A percentile compares a stretch with the other conserved stretches of the same genome.
Conservation (phyloP, 2,888 invertebrate genomes). For the Drosophila peninsularis region DNA sequence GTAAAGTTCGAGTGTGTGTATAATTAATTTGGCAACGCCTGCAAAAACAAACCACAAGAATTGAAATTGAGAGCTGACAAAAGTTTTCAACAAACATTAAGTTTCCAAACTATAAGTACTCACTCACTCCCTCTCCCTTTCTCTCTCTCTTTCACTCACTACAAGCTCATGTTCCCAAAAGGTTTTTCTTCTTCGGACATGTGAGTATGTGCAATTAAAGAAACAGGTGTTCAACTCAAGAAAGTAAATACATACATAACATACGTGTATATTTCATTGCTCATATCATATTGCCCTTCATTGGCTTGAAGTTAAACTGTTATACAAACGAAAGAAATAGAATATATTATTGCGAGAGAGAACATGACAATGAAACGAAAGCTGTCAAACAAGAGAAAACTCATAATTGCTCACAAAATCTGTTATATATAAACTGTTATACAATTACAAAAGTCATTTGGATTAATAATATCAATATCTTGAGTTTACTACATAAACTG, state of each 20-base stretch:
- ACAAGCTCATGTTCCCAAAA: slow-evolving; percentile 21
- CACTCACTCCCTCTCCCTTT: background rate
- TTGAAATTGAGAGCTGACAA: slow-evolving; percentile 51
- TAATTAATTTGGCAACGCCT: slow-evolving; percentile 65
- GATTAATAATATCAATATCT: background rate
- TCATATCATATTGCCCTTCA: background rate
- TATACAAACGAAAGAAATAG: background rate
- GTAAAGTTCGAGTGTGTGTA: slow-evolving; percentile 65
- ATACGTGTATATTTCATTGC: background rate
- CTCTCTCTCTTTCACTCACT: background rate
- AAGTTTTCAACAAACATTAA: slow-evolving; percentile 47
- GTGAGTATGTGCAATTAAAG: background rate
- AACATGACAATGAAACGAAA: background rate
- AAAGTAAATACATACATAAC: background rate
- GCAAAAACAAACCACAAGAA: slow-evolving; percentile 48
- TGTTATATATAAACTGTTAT: background rate
- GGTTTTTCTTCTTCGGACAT: slow-evolving; percentile 2
- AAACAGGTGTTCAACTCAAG: background rate
- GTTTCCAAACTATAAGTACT: slow-evolving; percentile 27
- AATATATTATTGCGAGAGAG: background rate
- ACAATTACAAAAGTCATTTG: background rate
- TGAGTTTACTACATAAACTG: too few relatives aligned
- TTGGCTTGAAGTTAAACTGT: background rate
- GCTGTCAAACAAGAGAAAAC: too few relatives aligned
- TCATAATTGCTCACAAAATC: too few relatives aligned